Percentiles rank a stretch among this genome's conserved stretches.
These are phyloP conservation scores for Hydractinia symbiolongicarpus DNA, from an alignment of 30 jellyfish, hydroid and myxozoan species.

Conservation along the genomic window DNA sequence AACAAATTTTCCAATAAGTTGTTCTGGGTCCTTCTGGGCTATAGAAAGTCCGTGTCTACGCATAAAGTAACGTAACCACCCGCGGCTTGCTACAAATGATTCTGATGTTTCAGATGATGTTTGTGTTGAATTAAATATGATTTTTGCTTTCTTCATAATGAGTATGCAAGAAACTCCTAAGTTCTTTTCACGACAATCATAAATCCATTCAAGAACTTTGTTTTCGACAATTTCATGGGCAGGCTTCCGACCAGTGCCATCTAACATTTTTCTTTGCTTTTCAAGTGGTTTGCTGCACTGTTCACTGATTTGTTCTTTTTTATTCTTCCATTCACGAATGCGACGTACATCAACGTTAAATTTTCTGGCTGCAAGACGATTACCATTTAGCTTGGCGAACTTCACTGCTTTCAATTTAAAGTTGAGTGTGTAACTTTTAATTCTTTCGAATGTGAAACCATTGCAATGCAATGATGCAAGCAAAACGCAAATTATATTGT, in stretches of 20 bases:
- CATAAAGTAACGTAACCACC: conserved; percentile 2
- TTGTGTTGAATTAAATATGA: neutral
- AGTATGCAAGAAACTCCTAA: neutral
- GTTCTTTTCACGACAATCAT: neutral
- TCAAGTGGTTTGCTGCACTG: conserved; percentile 12
- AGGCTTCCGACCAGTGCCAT: conserved; percentile 23
- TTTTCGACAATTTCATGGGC: neutral
- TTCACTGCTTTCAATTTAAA: conserved; percentile 24
- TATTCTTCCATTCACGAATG: conserved; percentile 16
- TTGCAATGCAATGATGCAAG: conserved; percentile 9
- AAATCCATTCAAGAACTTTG: neutral
- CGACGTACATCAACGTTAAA: conserved; percentile 26
- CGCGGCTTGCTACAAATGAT: conserved; percentile 2
- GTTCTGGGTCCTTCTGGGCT: conserved; percentile 2
- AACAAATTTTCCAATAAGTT: conserved; percentile 5
- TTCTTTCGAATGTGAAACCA: conserved; percentile 4
- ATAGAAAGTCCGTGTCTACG: conserved; percentile 4
- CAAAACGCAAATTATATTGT: neutral
- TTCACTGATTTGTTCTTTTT: conserved; percentile 19
- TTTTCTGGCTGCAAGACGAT: conserved; percentile 20
- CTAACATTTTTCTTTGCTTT: neutral
- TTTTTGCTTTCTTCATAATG: neutral
- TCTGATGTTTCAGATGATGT: conserved; percentile 7
- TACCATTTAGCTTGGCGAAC: conserved; percentile 23
- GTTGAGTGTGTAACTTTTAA: conserved; percentile 21